Evolutionary conservation across 2,797 vertebrate species (phyloP).

Genomic region (Salarias fasciatus): DNA sequence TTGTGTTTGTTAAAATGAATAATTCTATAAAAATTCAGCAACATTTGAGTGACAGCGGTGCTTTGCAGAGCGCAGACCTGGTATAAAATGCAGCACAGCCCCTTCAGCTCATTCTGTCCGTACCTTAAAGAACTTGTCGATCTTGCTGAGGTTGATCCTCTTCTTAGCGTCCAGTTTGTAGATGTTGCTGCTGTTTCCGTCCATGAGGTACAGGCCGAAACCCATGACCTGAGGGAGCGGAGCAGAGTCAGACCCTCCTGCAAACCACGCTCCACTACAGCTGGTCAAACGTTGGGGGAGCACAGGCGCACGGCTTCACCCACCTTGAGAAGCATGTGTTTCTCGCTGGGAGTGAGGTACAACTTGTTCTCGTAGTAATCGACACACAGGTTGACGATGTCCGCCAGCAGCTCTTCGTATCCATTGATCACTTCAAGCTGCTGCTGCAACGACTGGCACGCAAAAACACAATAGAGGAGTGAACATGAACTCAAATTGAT

Average conservation of each 20-base stretch:
- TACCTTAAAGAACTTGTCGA: conserved; percentile 98
- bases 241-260: background rate
- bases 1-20: too few relatives aligned
- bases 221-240: conserved; percentile 91
- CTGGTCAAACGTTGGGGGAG: background rate
- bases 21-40: too few relatives aligned
- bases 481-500: too few relatives aligned
- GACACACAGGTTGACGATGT: conserved; percentile 97
- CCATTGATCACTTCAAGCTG: conserved; percentile 96
- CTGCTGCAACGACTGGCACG: conserved; percentile 92
- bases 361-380: conserved; percentile 99
- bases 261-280: background rate
- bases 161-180: conserved; percentile 99
- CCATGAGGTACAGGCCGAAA: conserved; percentile 97
- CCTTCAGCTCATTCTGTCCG: background rate
- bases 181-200: conserved; percentile 96
- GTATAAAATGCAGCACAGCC: background rate
- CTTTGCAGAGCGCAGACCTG: background rate
- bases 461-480: too few relatives aligned
- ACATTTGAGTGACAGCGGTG: background rate
- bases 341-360: conserved; percentile 96
- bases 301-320: conserved; percentile 2
- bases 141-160: conserved; percentile 96
- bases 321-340: conserved; percentile 98
- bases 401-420: conserved; percentile 96